A percentile compares a stretch with the other conserved stretches of the same genome.
Evolutionary conservation across 2,888 invertebrate genomes (phyloP).

Genomic region (Cheilosia vulpina): DNA sequence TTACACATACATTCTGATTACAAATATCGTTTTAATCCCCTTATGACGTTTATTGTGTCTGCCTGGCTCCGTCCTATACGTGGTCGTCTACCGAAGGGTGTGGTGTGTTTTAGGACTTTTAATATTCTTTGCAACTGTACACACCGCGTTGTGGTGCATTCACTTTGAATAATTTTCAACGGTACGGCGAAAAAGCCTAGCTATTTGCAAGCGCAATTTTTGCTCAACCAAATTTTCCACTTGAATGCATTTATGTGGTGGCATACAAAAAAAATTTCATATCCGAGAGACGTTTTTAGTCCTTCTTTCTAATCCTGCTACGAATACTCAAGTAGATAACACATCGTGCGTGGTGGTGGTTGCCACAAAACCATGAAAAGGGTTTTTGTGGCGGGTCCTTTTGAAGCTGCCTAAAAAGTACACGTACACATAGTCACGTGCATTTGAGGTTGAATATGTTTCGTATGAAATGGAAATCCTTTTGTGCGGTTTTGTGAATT

Average conservation of each 20-base stretch:
- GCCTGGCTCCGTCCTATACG: constrained; percentile 3
- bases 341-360: constrained; percentile 50
- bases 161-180: constrained; percentile 24
- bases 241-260: constrained; percentile 62
- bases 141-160: constrained; percentile 46
- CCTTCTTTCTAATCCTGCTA: constrained; percentile 62
- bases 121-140: constrained; percentile 35
- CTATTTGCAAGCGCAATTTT: constrained; percentile 57
- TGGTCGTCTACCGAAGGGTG: constrained; percentile 4
- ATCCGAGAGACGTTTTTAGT: constrained; percentile 8
- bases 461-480: constrained; percentile 39
- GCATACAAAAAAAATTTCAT: constrained; percentile 1
- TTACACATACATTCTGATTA: constrained; percentile 65
- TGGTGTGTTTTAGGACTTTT: constrained; percentile 36
- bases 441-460: constrained; percentile 48
- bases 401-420: constrained; percentile 49
- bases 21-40: constrained; percentile 73
- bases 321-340: constrained; percentile 66
- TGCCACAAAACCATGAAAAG: constrained; percentile 35
- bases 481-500: constrained; percentile 35
- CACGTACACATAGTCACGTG: constrained; percentile 14
- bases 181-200: constrained; percentile 47
- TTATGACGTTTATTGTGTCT: constrained; percentile 72
- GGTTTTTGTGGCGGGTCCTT: constrained; percentile 39
- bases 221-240: constrained; percentile 68